A percentile compares a stretch with the other conserved stretches of the same genome.
These are phyloP conservation scores for Stictonetta naevosa DNA, from an alignment of 2,113 vertebrate genomes.

Conservation along the genomic window DNA sequence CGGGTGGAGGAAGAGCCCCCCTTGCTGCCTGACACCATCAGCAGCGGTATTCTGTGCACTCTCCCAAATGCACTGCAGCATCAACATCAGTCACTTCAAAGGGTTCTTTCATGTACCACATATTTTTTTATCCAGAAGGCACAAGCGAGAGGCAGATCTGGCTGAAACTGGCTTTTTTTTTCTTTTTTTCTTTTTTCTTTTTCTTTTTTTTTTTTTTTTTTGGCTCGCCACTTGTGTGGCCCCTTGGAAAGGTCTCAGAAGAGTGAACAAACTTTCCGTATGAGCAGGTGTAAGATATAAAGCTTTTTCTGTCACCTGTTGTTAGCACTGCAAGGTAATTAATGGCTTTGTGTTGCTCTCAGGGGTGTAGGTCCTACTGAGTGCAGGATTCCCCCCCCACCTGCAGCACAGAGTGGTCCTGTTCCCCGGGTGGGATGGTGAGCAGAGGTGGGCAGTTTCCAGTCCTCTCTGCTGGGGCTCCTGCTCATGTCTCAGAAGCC, in stretches of 20 bases:
- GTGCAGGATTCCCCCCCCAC: neutral
- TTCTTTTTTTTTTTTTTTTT: neutral
- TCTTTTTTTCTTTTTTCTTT: neutral
- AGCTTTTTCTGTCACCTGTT: constrained; percentile 24
- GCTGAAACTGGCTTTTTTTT: neutral
- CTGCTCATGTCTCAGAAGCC: neutral
- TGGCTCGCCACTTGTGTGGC: neutral
- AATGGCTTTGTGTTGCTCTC: neutral
- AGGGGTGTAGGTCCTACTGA: neutral
- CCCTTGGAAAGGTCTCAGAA: constrained; percentile 19
- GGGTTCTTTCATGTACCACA: constrained; percentile 68
- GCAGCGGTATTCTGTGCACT: neutral
- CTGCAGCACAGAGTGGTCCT: neutral
- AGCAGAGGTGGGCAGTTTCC: neutral
- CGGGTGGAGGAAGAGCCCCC: neutral
- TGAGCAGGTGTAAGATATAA: neutral
- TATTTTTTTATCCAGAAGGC: constrained; percentile 29
- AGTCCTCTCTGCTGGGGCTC: neutral
- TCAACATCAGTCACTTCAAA: constrained; percentile 71
- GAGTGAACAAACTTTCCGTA: constrained; percentile 1
- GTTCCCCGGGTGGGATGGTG: neutral
- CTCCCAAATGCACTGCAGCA: constrained; percentile 32
- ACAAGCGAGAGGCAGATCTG: constrained; percentile 39
- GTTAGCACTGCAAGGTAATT: neutral
- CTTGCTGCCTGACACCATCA: neutral